Base-by-base conservation (phyloP, 2,888 invertebrate species). In the Eupelmus urozonus region DNA sequence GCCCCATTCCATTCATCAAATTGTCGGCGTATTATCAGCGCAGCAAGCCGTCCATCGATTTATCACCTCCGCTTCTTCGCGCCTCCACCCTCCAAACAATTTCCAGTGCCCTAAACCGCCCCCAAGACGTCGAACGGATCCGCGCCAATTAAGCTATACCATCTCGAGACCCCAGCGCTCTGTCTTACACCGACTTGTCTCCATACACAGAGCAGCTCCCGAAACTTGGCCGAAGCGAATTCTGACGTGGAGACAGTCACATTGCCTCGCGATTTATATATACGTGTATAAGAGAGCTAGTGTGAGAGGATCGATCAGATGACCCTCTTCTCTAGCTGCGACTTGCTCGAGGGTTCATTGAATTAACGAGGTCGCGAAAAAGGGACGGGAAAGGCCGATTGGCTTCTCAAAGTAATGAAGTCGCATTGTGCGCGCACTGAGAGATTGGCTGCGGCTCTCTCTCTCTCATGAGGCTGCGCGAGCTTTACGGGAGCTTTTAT, bases 331-430 rank as follows among this genome's bases (percentile, higher is more conserved):
- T 29, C 25, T 1, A 13, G 9, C 11, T 5, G 34, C 11, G 16
- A 34, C 9, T 40, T 29, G 25, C 13, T 9, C 34, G 2, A 34
- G n/a, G 69, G 60, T 62, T 75, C 29, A 75, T 69, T 75, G 53
- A 75, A 75, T 69, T 75, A 69, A 75, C 67, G 75, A 69, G 3
- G 23, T n/a, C 34, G 74, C n/a, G 51, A 51, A 60, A 34, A 49
- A 20, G 55, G n/a, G 11, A 11, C 34, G 9, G 34, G 34, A 59
- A 18, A 72, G 13, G 13, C 7, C 60, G 18, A 75, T 75, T 71
- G 62, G 51, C 9, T 73, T 67, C 49, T 66, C 49, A 66, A 66
- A 57, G n/a, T n/a, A n/a, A n/a, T n/a, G n/a, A n/a, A n/a, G n/a
- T n/a, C n/a, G n/a, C n/a, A n/a, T n/a, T n/a, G n/a, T n/a, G n/a